These are phyloP conservation scores for Misgurnus anguillicaudatus DNA, from an alignment of 2,113 vertebrate species.

Conservation along the genomic window DNA sequence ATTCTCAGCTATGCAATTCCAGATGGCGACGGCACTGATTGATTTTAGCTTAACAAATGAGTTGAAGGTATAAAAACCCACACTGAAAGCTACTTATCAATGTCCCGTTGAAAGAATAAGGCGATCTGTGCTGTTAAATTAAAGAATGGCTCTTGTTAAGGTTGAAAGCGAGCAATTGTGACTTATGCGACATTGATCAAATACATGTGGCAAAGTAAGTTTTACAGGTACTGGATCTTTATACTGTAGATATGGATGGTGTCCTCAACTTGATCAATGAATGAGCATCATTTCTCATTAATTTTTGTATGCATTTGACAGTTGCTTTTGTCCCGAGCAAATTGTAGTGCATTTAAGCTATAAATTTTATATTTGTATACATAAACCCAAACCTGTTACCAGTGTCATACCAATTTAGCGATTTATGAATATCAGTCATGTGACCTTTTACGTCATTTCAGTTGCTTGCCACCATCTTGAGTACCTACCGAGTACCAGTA, in stretches of 20 bases:
- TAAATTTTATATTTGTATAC: too few species aligned
- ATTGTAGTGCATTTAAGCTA: too few species aligned
- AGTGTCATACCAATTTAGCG: too few species aligned
- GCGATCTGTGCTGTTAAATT: constrained; percentile 27
- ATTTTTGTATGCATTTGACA: too few species aligned
- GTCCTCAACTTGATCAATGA: neutral
- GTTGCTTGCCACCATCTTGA: too few species aligned
- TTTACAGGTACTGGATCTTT: neutral
- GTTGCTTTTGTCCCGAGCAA: too few species aligned
- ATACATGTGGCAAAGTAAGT: constrained; percentile 24
- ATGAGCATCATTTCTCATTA: too few species aligned
- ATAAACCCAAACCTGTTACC: too few species aligned
- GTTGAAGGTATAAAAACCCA: constrained; percentile 39
- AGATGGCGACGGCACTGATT: constrained; percentile 33
- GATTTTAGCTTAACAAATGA: constrained; percentile 50
- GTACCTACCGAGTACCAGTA: too few species aligned
- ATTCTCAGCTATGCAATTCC: constrained; percentile 11
- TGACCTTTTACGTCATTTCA: too few species aligned
- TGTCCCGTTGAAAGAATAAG: constrained; percentile 34
- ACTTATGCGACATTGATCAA: constrained; percentile 29
- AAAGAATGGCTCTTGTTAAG: constrained; percentile 44
- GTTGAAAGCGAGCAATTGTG: constrained; percentile 18
- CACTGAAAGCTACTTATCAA: constrained; percentile 42
- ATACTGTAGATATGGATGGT: constrained; percentile 10
- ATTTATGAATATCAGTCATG: too few species aligned